Evolutionary conservation across 92 coral and sea anemone species (phyloP), one percentile per base, ranked within the genome.

Genomic region (Montipora capitata): DNA sequence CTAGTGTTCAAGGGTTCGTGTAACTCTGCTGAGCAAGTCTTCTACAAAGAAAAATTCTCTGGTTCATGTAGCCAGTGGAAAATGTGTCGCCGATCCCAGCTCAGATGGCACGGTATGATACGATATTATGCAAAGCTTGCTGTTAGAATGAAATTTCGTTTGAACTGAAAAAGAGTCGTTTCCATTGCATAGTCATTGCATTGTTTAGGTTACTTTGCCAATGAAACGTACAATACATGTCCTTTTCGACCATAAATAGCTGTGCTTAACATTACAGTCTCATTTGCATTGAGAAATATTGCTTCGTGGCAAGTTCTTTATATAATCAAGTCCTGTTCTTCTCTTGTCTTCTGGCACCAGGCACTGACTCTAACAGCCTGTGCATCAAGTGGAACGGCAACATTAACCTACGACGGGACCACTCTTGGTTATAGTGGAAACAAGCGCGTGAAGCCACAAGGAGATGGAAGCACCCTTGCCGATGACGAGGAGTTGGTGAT

Each of bases 21-120:
- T n/a, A 48, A 64, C 71, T 84, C 88, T n/a, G 48, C 73, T 67
- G 82, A 84, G 10, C 88, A 84, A 84, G 74, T 84, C 70, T 84
- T 74, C 40, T 61, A 72, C 82, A 84, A 84, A 74, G 82, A 43
- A 49, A 51, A 39, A 1, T 84, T 40, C 64, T 84, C 82, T 84
- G 17, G 45, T 74, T 17, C 88, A 84, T 13, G 74, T 74, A n/a
- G 70, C 68, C 5, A 84, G 88, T 18, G 80, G 88, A 57, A 58
- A 74, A 13, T 84, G 88, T 62, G 88, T 84, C 61, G 72, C 51
- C 61, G 56, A 74, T 56, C 81, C 88, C 14, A 45, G 43, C 13
- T 42, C 88, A 73, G 71, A 56, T 54, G 73, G 10, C 74, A 40
- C 81, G 88, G 82, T 84, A 73, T 2, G 59, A 73, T n/a, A 18